phyloP scores from a whole-genome alignment of 2,888 invertebrate species.

The Ophioninae sp. region DNA sequence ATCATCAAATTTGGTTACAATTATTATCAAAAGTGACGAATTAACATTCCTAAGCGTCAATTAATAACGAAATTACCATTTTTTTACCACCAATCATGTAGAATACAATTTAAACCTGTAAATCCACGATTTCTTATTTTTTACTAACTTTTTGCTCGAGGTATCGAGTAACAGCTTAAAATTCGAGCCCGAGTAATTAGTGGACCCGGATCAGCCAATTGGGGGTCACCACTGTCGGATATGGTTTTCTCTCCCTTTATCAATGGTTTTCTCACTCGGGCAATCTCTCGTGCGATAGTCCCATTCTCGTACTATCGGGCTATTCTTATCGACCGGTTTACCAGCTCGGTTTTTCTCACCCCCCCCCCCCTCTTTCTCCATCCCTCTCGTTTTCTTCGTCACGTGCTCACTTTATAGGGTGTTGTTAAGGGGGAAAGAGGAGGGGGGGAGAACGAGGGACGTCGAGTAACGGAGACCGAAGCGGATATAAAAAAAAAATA shows the following conservation, averaged over 20 bases:
- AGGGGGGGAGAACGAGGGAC: constrained; percentile 24
- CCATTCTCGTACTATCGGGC: constrained; percentile 50
- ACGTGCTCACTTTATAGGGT: background rate
- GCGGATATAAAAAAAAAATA: too few species aligned
- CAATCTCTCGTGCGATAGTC: constrained; percentile 52
- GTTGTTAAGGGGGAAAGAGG: constrained; percentile 9
- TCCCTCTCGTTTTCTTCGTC: background rate
- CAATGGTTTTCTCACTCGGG: constrained; percentile 22
- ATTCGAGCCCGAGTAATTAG: constrained; percentile 73
- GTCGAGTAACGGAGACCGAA: background rate
- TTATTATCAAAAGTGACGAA: too few species aligned
- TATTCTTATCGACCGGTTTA: constrained; percentile 58
- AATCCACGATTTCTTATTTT: too few species aligned
- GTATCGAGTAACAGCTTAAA: too few species aligned
- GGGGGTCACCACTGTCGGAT: constrained; percentile 69
- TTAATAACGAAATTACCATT: too few species aligned
- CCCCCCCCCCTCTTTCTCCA: background rate
- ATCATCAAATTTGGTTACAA: too few species aligned
- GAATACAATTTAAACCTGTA: too few species aligned
- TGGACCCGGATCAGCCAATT: constrained; percentile 74
- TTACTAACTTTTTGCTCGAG: too few species aligned
- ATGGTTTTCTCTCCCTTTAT: constrained; percentile 25
- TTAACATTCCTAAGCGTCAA: too few species aligned
- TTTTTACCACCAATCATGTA: too few species aligned
- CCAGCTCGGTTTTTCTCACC: constrained; percentile 3